Percentiles rank a stretch among this genome's conserved stretches.
Evolutionary conservation across 64 coral and sea anemone species (phyloP).

Genomic region (Catalaphyllia jardinei): DNA sequence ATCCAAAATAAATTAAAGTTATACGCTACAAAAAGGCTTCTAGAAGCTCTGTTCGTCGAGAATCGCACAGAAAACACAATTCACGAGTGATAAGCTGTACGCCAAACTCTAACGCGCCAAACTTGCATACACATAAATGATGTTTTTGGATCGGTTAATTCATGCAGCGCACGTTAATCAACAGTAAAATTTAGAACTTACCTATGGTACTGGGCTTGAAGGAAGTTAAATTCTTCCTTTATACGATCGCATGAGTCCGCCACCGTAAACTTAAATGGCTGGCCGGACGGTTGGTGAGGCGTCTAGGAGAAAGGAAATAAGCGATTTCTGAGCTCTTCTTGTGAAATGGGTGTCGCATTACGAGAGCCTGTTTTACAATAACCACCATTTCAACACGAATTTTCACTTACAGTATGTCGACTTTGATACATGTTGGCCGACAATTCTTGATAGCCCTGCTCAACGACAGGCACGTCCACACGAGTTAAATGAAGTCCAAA

Average conservation of each 20-base stretch:
- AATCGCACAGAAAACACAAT: constrained; percentile 17
- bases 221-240: constrained; percentile 99
- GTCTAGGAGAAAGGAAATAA: constrained; percentile 78
- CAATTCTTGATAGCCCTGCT: constrained; percentile 35
- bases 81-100: constrained; percentile 43
- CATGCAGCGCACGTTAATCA: constrained; percentile 87
- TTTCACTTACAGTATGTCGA: constrained; percentile 94
- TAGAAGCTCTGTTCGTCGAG: not conserved
- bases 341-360: constrained; percentile 82
- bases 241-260: constrained; percentile 98
- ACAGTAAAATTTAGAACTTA: constrained; percentile 60
- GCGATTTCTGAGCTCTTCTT: constrained; percentile 49
- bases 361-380: constrained; percentile 82
- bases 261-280: constrained; percentile 98
- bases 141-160: constrained; percentile 94
- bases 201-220: constrained; percentile 99
- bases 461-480: constrained; percentile 42
- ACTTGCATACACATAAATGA: constrained; percentile 28
- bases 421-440: constrained; percentile 88
- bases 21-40: constrained; percentile 45
- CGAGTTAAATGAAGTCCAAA: constrained; percentile 82
- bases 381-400: constrained; percentile 85
- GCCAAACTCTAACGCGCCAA: constrained; percentile 33
- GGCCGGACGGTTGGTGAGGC: constrained; percentile 93
- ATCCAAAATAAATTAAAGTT: constrained; percentile 83